Evolutionary conservation across 2,797 vertebrate species (phyloP), one percentile per base, ranked within the genome.

Genomic region (Falco naumanni): DNA sequence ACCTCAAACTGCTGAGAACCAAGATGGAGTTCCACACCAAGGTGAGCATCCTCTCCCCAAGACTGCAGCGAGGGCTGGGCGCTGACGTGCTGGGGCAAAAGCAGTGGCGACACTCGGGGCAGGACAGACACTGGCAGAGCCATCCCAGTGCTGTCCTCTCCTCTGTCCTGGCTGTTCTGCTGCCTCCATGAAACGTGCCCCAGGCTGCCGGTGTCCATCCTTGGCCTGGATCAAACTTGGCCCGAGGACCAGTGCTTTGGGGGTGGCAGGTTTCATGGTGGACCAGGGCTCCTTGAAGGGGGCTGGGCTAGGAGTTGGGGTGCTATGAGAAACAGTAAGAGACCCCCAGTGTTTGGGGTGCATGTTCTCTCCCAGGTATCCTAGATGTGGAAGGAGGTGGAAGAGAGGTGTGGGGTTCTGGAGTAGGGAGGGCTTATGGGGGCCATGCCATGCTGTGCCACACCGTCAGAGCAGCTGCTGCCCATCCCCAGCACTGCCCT

Each of bases 1-100:
- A 99, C 99, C 99, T 99, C 99, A 99, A 99, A 98, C 98, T 99
- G 96, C 98, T 99, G 98, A 99, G 99, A 98, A 99, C 99, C 94
- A 99, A 99, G 98, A 99, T 99, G 99, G 99, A 99, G 97, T 99
- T 99, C 97, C 99, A 99, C 98, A 98, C 98, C 97, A 99, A 99
- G 98, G 99, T 99, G 97, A 98, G 98, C 41, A 12, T 37, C n/a
- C 69, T 5, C 0, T 65, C 47, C 29, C 33, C 31, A 25, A 1
- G 6, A n/a, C 56, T 43, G 7, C 34, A 70, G 45, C 37, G 45
- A 57, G 57, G 16, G 33, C 1, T 47, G 53, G 24, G 9, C 45
- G 13, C 15, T 41, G 26, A 8, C 31, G 14, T 6, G 10, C 37
- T 61, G 65, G 15, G 21, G 13, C 2, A 0, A 60, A 69, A 77